Base-by-base conservation (phyloP, 2,888 invertebrate species). In the Meganola albula region DNA sequence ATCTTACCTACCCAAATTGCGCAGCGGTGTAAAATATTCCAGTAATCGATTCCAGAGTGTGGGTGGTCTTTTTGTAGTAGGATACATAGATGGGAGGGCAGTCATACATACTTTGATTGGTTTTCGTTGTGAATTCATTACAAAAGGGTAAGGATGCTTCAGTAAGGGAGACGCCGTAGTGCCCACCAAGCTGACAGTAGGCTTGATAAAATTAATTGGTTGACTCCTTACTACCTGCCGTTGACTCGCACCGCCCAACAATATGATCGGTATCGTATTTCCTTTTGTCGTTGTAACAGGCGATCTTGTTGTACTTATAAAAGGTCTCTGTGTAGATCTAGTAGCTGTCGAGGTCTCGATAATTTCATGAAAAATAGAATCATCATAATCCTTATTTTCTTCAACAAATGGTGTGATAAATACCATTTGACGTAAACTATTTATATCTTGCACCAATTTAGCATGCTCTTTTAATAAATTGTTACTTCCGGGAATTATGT, bases 371-470 rank as follows among this genome's bases (percentile, higher is more conserved):
- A 77, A 80, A 10, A 83, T 72, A 0, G 82, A 76, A 26, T 83
- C 83, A 9, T 84, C 83, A 34, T 84, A 82, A 45, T 84, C 84
- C 36, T 61, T 66, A 27, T 49, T 56, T 3, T 79, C 77, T 22
- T 77, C 79, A 1, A 39, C 44, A 1, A 77, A 42, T 1, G 83
- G 80, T 6, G 74, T 62, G 3, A 80, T 63, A 31, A 68, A 78
- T 12, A 78, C 67, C 2, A 72, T 56, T 43, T 84, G 83, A 14
- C 70, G 66, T 12, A 85, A 50, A 31, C 84, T 59, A 44, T 85
- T 85, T 29, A 85, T 85, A 40, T 85, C 84, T 39, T 80, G 83
- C 4, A 85, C 84, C 11, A 85, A 58, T 49, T 84, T 83, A 1
- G 84, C 84, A 44, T 85, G 84, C 37, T 84, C 84, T 40, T 74